Evolutionary conservation across 2,113 vertebrate genomes (phyloP), one percentile per base, ranked within the genome.

Genomic region (Mesocricetus auratus): DNA sequence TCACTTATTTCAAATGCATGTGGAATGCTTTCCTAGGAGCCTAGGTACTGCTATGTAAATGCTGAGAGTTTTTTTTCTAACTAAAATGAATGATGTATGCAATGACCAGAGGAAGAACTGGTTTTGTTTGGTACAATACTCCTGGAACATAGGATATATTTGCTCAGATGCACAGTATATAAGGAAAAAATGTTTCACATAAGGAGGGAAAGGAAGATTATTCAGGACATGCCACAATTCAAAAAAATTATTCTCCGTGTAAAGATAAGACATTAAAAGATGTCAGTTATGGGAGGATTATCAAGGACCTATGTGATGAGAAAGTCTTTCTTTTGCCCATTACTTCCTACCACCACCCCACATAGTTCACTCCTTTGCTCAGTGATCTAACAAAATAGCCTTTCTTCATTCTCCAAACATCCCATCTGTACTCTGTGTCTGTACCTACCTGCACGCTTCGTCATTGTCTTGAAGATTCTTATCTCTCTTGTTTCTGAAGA

Each of bases 221-320:
- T 92, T 75, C 22, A 74, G 69, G 17, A 7, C 26, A 60, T 77
- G 50, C 5, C 31, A 69, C 11, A 89, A 22, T 94, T 94, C 42
- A n/a, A 60, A 58, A 47, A 64, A 93, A 92, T 94, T 82, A 91
- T 69, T 93, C 15, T 62, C 56, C 79, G 15, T 74, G 13, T 69
- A 62, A 81, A 15, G 31, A 62, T 39, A 92, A 86, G 13, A 47
- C 36, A 68, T 81, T 85, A 58, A 73, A 66, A 2, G 75, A 53
- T 92, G 39, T 81, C 86, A 86, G 47, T 15, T 36, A 5, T 58
- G 6, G 33, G 12, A 71, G 53, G 16, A n/a, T 66, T 42, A 42
- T 56, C 68, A 42, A 39, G 58, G 50, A 50, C 66, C 66, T 92
- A 39, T 79, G 21, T 83, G 58, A 53, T 77, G 33, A 92, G 53